These are phyloP conservation scores for Bos taurus DNA, from an alignment of 2,113 vertebrate genomes.

Conservation along the genomic window DNA sequence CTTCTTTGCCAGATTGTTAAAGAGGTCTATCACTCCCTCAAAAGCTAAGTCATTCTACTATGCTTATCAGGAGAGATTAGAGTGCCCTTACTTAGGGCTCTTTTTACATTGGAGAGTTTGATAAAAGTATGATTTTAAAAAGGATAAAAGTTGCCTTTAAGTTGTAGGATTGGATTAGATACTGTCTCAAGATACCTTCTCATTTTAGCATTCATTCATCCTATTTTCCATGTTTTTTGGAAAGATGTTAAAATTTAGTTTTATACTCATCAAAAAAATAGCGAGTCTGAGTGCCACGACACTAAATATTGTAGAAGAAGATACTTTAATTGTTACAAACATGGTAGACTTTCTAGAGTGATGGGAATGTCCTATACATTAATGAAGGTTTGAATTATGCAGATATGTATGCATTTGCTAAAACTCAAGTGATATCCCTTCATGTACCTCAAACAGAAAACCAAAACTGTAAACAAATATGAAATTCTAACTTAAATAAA, in stretches of 20 bases:
- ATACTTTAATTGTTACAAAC: neutral
- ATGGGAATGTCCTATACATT: neutral
- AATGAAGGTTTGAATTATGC: neutral
- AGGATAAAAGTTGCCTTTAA: neutral
- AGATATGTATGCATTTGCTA: neutral
- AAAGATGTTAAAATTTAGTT: slow-evolving; percentile 1
- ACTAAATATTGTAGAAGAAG: neutral
- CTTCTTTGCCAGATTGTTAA: neutral
- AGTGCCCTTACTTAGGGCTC: neutral
- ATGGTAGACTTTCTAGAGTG: neutral
- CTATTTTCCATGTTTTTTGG: neutral
- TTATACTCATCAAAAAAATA: neutral
- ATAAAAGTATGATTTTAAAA: neutral
- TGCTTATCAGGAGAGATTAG: neutral
- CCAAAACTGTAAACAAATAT: neutral
- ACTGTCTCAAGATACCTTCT: neutral
- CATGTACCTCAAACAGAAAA: neutral
- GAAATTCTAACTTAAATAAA: neutral
- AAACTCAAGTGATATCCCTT: neutral
- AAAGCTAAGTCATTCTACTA: neutral
- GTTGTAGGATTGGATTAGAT: neutral
- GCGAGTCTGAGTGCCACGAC: neutral
- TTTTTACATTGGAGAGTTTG: neutral
- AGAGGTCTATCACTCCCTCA: fast-evolving
- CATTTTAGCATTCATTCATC: neutral